These are phyloP conservation scores for Xerus rutilus DNA, from an alignment of 2,797 vertebrate genomes.

Conservation along the genomic window DNA sequence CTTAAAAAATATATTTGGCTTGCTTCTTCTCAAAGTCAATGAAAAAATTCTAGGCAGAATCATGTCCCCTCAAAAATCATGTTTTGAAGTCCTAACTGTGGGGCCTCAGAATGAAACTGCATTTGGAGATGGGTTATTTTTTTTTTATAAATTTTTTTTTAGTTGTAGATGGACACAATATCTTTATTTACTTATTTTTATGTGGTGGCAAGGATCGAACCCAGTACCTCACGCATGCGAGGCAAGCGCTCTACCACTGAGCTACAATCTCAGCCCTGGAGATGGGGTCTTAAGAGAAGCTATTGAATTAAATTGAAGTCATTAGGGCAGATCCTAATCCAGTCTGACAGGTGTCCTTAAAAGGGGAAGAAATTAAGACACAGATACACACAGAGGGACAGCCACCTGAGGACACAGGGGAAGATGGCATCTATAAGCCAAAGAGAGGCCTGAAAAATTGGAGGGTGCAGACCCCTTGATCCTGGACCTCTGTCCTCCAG, in stretches of 20 bases:
- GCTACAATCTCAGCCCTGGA: too few species aligned
- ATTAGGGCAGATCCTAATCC: background rate
- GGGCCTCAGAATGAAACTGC: background rate
- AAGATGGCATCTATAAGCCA: background rate
- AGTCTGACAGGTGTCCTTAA: fast-evolving
- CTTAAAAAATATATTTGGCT: background rate
- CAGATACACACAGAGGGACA: background rate
- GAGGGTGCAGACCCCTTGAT: too few species aligned
- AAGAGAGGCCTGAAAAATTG: too few species aligned
- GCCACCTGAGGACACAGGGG: background rate
- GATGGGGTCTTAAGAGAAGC: background rate
- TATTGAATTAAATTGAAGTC: background rate
- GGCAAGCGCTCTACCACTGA: too few species aligned
- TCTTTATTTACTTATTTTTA: too few species aligned
- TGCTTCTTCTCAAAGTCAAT: background rate
- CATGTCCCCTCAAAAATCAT: background rate
- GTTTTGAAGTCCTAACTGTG: background rate
- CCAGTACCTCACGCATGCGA: too few species aligned
- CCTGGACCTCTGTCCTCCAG: too few species aligned
- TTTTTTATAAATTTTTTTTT: too few species aligned
- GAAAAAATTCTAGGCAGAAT: background rate
- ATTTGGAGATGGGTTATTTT: too few species aligned
- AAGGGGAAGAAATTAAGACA: background rate
- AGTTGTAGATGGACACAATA: too few species aligned
- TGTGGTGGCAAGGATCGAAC: too few species aligned